Conservation (phyloP, 1,140 invertebrate species). For the Teleogryllus occipitalis region DNA sequence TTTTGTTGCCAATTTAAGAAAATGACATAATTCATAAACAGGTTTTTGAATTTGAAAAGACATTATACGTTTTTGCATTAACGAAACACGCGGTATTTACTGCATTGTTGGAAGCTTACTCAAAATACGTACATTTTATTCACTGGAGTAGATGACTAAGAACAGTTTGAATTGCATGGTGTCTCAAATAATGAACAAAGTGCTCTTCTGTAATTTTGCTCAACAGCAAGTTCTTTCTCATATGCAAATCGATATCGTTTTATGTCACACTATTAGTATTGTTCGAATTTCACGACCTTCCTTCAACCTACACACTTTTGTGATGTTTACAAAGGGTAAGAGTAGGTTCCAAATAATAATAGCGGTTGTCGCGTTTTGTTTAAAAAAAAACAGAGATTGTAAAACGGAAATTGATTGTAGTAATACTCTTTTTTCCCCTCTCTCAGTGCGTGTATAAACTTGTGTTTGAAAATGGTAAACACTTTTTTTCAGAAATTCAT, state of each 20-base stretch:
- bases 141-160: no score
- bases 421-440: not conserved
- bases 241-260: not conserved
- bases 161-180: no score
- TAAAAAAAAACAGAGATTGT: not conserved
- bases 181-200: no score
- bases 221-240: not conserved
- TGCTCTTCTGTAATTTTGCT: not conserved
- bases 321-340: not conserved
- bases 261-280: not conserved
- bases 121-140: no score
- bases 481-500: constrained; percentile 6
- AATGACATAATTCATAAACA: no score
- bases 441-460: not conserved
- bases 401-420: constrained; percentile 1
- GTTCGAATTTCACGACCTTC: not conserved
- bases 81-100: no score
- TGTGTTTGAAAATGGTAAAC: constrained; percentile 5
- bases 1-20: no score
- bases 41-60: no score
- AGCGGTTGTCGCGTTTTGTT: not conserved
- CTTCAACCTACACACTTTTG: not conserved
- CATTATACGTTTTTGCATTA: no score
- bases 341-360: not conserved
- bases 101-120: no score